Percentiles rank a stretch among this genome's conserved stretches.
Conservation (phyloP, 2,888 invertebrate species). For the Mechanitis messenoides region DNA sequence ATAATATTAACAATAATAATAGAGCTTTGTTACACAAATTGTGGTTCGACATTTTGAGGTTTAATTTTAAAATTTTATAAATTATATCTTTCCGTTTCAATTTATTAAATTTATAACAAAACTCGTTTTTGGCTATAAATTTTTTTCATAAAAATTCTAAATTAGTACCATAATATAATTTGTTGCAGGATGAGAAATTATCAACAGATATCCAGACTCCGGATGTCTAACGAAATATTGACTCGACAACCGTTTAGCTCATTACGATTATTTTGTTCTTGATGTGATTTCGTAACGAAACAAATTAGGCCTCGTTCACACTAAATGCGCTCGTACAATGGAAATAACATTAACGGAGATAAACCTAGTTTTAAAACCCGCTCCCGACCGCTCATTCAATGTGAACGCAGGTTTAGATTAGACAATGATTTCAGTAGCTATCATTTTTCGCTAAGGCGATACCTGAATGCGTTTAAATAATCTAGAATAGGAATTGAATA, state of each 20-base stretch:
- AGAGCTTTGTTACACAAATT: too few species aligned
- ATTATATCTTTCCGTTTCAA: too few species aligned
- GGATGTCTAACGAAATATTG: conserved; percentile 19
- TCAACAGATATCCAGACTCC: conserved; percentile 13
- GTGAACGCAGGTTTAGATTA: not conserved
- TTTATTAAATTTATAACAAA: too few species aligned
- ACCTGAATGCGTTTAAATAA: conserved; percentile 41
- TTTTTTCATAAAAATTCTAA: too few species aligned
- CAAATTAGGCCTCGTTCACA: conserved; percentile 16
- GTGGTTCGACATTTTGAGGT: too few species aligned
- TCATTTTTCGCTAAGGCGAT: conserved; percentile 18
- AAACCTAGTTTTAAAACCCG: not conserved
- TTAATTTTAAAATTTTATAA: too few species aligned
- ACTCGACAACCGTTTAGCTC: conserved; percentile 9
- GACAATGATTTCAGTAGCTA: not conserved
- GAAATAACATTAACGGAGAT: too few species aligned
- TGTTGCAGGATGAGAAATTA: conserved; percentile 20
- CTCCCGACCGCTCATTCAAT: not conserved
- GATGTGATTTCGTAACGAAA: conserved; percentile 23
- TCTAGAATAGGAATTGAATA: conserved; percentile 74
- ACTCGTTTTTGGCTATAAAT: too few species aligned
- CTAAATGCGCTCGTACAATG: not conserved
- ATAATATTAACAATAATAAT: too few species aligned
- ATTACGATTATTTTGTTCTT: conserved; percentile 17
- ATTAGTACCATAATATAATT: not conserved